Percentiles rank a stretch among this genome's conserved stretches.
Evolutionary conservation across 1,140 invertebrate species (phyloP).

Genomic region (Pomacea maculata): DNA sequence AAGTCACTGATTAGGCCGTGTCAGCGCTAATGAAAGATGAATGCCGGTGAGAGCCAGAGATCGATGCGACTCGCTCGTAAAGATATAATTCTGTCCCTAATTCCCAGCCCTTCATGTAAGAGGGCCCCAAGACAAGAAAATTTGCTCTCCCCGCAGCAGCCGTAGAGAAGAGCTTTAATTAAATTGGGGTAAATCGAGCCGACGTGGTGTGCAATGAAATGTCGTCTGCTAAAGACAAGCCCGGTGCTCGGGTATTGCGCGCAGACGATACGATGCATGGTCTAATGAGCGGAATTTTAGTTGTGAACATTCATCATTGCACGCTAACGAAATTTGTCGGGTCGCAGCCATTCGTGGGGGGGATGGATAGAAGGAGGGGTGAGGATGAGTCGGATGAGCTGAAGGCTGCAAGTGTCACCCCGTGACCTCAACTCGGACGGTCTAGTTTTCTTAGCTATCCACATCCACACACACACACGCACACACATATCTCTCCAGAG

Average conservation of each 20-base stretch:
- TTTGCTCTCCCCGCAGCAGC: slow-evolving; percentile 19
- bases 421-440: too few relatives aligned
- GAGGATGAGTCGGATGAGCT: neutral
- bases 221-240: slow-evolving; percentile 20
- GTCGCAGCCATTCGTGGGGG: slow-evolving; percentile 13
- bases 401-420: neutral
- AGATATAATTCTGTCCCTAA: slow-evolving; percentile 29
- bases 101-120: slow-evolving; percentile 22
- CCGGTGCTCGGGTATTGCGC: neutral
- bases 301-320: slow-evolving; percentile 22
- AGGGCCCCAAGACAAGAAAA: slow-evolving; percentile 27
- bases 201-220: slow-evolving; percentile 21
- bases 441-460: too few relatives aligned
- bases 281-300: slow-evolving; percentile 21
- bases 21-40: slow-evolving; percentile 28
- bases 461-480: too few relatives aligned
- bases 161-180: slow-evolving; percentile 19
- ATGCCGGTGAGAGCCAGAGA: slow-evolving; percentile 10
- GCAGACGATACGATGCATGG: slow-evolving; percentile 10
- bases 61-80: slow-evolving; percentile 22
- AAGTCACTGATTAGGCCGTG: slow-evolving; percentile 18
- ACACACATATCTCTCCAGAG: neutral
- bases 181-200: slow-evolving; percentile 24
- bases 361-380: neutral
- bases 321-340: slow-evolving; percentile 18